Base-by-base conservation (phyloP, 2,888 invertebrate species). In the Clivina fossor region DNA sequence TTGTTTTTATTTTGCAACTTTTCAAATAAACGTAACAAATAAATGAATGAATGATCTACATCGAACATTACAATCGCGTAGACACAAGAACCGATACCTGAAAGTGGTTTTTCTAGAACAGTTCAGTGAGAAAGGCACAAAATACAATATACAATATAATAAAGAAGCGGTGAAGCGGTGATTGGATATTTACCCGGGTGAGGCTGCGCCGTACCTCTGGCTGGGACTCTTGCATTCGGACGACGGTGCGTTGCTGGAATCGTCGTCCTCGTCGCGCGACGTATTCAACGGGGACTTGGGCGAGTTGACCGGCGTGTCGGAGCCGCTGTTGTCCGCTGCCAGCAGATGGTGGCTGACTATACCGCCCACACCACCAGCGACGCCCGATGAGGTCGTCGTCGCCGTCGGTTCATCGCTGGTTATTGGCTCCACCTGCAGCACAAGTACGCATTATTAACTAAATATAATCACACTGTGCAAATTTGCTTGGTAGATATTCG, bases 211-310 rank as follows among this genome's bases (percentile, higher is more conserved):
- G 9, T 24, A 24, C 26, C 26, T 24, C 26, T 24, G 26, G 9
- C 81, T 84, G 38, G 85, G 84, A 68, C 85, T 85, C 67, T 85
- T 85, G 75, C 81, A 81, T 63, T 85, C 84, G 44, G 81, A 81
- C 68, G 85, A 84, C 64, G 80, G 83, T 63, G 84, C 83, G 68
- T 82, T 83, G 67, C 83, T 84, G 62, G 83, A 83, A 69, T 83
- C 83, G 62, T 88, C 86, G 62, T 88, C 83, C 59, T 88, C 87
- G 59, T 88, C 87, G 15, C 71, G 63, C 54, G 71, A 72, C 50
- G 72, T 74, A 62, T 73, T 71, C 15, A 55, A 28, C 60, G 83
- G 80, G 48, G 86, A 85, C 16, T 83, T 83, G 55, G 83, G 74
- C 11, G 72, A 71, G 38, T 72, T 73, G 37, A 71, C 62, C 3